Percentiles rank a stretch among this genome's conserved stretches.
Evolutionary conservation across 2,797 vertebrate genomes (phyloP).

Genomic region (Menidia menidia): DNA sequence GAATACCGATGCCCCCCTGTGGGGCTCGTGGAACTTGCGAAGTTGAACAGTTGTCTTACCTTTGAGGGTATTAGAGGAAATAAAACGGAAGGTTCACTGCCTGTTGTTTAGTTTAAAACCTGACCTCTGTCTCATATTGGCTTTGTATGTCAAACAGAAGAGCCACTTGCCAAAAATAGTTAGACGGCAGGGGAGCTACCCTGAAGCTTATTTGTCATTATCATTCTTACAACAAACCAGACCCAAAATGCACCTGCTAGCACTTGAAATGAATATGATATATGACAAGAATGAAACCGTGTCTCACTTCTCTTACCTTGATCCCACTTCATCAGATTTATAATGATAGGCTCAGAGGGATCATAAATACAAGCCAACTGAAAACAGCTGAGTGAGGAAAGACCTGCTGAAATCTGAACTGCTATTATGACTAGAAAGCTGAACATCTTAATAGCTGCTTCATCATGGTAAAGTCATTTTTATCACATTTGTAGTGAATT

Average conservation of each 20-base stretch:
- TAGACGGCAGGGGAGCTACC: constrained; percentile 23
- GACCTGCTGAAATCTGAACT: constrained; percentile 66
- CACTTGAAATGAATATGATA: constrained; percentile 37
- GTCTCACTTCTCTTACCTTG: constrained; percentile 32
- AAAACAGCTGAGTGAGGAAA: constrained; percentile 58
- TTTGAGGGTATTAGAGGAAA: constrained; percentile 61
- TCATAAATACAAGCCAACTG: constrained; percentile 42
- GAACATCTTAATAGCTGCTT: constrained; percentile 62
- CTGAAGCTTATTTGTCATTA: constrained; percentile 37
- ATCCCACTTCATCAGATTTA: constrained; percentile 34
- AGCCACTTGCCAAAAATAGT: constrained; percentile 43
- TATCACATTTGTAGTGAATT: constrained; percentile 47
- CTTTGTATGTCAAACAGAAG: constrained; percentile 44
- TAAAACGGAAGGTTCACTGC: constrained; percentile 65
- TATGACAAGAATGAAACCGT: constrained; percentile 24
- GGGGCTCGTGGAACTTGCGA: constrained; percentile 51
- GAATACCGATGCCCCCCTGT: constrained; percentile 71
- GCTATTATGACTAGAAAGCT: constrained; percentile 60
- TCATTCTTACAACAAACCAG: constrained; percentile 22
- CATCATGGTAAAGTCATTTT: constrained; percentile 37
- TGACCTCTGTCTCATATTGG: constrained; percentile 34
- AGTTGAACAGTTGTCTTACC: constrained; percentile 65
- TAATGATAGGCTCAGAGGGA: constrained; percentile 57
- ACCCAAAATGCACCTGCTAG: constrained; percentile 12
- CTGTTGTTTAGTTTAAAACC: constrained; percentile 60